A percentile compares a stretch with the other conserved stretches of the same genome.
These are phyloP conservation scores for Pygoscelis adeliae DNA, from an alignment of 2,113 vertebrate genomes.

Conservation along the genomic window DNA sequence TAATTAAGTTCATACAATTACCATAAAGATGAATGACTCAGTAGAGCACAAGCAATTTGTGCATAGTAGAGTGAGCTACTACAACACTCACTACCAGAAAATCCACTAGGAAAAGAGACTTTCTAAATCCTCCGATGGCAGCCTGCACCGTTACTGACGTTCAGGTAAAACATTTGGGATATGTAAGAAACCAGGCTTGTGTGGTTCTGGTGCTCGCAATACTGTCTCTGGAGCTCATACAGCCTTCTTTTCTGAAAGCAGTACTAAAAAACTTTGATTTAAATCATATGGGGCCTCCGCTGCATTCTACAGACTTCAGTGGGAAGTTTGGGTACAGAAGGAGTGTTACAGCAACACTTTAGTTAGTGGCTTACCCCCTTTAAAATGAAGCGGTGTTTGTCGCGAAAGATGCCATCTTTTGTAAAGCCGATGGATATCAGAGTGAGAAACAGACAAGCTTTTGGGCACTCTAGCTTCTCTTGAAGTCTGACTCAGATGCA, in stretches of 20 bases:
- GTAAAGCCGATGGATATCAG: neutral
- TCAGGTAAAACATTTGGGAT: neutral
- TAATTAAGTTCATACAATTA: neutral
- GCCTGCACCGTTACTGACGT: neutral
- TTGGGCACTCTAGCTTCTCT: neutral
- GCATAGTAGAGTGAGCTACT: neutral
- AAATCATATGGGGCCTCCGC: neutral
- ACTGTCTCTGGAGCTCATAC: neutral
- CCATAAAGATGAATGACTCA: neutral
- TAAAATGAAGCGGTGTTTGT: neutral
- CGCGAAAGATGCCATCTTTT: neutral
- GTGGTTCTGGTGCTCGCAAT: neutral
- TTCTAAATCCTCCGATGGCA: neutral
- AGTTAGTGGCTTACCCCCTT: neutral
- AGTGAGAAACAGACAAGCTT: neutral
- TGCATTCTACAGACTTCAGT: neutral
- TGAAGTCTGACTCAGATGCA: neutral
- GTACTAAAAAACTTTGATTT: neutral
- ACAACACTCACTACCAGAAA: neutral
- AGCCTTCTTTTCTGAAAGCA: neutral
- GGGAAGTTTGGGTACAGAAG: neutral
- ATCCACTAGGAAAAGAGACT: neutral
- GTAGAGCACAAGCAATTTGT: neutral
- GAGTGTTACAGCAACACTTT: neutral
- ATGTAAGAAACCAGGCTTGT: neutral